Evolutionary conservation across 2,113 vertebrate genomes (phyloP).

Genomic region (Hypomesus transpacificus): DNA sequence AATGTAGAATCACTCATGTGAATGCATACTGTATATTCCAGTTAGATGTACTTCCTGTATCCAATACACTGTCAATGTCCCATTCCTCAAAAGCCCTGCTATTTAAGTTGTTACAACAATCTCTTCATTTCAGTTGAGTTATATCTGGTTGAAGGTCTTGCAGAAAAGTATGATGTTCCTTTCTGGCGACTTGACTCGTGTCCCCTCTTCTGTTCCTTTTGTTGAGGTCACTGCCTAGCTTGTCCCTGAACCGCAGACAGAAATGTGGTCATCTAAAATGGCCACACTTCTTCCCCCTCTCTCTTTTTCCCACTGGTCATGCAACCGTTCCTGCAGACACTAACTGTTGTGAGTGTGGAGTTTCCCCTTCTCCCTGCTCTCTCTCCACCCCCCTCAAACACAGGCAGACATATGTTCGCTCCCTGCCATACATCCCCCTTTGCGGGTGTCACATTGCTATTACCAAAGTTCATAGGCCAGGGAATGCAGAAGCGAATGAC

Average conservation of each 20-base stretch:
- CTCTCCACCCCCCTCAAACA: conserved; percentile 27
- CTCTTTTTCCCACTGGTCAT: conserved; percentile 3
- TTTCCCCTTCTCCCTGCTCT: neutral
- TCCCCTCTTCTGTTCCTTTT: neutral
- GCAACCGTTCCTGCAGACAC: neutral
- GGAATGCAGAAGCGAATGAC: conserved; percentile 11
- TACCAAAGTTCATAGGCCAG: conserved; percentile 32
- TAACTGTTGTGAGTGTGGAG: neutral
- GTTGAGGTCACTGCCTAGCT: neutral
- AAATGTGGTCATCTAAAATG: conserved; percentile 6
- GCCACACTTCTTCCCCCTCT: neutral
- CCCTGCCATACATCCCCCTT: conserved; percentile 19
- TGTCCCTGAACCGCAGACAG: neutral
- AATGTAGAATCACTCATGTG: neutral
- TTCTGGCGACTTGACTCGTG: conserved; percentile 15
- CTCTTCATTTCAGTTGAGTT: neutral
- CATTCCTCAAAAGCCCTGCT: neutral
- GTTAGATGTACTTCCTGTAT: neutral
- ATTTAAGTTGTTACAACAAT: neutral
- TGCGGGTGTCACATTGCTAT: conserved; percentile 53
- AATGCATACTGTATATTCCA: neutral
- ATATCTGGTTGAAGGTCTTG: neutral
- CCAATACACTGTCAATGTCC: neutral
- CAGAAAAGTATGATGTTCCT: neutral
- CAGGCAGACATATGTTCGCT: conserved; percentile 39